Percentiles rank a stretch among this genome's conserved stretches.
Conservation (phyloP, 2,888 invertebrate species). For the Melieria crassipennis region DNA sequence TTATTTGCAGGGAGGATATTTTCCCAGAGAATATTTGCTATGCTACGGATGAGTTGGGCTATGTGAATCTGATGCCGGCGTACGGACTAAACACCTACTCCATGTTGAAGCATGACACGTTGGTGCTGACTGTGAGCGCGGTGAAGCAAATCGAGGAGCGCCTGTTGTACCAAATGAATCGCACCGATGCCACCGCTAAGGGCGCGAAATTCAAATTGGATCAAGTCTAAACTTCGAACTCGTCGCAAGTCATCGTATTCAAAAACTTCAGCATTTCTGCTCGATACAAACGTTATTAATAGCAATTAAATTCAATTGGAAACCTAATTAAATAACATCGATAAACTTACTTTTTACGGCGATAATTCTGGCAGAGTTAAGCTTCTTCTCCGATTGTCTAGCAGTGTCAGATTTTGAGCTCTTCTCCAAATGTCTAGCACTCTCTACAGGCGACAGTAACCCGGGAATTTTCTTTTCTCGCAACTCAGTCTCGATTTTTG, state of each 20-base stretch:
- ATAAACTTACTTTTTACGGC: no score
- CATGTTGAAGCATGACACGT: slow-evolving; percentile 95
- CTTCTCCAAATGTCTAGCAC: no score
- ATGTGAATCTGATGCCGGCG: slow-evolving; percentile 93
- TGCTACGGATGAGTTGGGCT: slow-evolving; percentile 80
- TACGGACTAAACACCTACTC: slow-evolving; percentile 96
- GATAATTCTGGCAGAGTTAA: no score
- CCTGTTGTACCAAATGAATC: slow-evolving; percentile 75
- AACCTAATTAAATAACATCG: no score
- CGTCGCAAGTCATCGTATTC: slow-evolving; percentile 4
- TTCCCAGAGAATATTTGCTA: slow-evolving; percentile 89
- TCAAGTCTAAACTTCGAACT: slow-evolving; percentile 65
- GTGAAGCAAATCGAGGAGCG: slow-evolving; percentile 85
- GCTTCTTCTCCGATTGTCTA: no score
- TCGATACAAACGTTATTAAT: no score
- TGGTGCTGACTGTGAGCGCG: slow-evolving; percentile 87
- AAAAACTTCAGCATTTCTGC: background rate
- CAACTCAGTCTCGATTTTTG: no score
- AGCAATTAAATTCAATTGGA: no score
- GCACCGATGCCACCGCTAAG: slow-evolving; percentile 67
- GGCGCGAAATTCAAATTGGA: slow-evolving; percentile 70
- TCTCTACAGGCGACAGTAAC: no score
- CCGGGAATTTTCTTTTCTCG: no score
- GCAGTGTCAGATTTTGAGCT: no score
- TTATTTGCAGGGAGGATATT: slow-evolving; percentile 70